Conservation (phyloP, 2,888 invertebrate genomes). For the Limnephilus rhombicus region DNA sequence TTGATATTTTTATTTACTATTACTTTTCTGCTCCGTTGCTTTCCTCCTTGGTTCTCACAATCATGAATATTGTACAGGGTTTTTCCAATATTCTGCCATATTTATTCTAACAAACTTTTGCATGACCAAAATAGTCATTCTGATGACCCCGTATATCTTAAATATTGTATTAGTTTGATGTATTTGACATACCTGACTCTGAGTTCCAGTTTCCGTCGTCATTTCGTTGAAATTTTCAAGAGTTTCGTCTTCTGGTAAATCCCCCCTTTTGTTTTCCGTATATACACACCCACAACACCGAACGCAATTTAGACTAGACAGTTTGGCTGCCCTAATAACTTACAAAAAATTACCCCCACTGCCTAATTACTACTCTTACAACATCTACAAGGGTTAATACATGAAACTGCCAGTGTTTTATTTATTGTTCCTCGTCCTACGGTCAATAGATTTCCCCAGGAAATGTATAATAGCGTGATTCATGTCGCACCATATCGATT, state of each 20-base stretch:
- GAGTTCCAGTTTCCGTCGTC: conserved; percentile 78
- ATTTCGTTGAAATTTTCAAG: conserved; percentile 71
- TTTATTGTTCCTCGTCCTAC: background rate
- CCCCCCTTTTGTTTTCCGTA: conserved; percentile 62
- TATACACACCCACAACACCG: conserved; percentile 74
- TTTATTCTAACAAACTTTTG: background rate
- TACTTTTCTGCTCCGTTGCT: no score
- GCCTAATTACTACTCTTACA: conserved; percentile 24
- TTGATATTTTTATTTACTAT: no score
- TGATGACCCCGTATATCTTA: background rate
- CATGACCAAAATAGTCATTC: background rate
- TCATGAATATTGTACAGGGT: no score
- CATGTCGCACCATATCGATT: conserved; percentile 37
- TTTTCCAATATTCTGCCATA: background rate
- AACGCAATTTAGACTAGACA: conserved; percentile 64
- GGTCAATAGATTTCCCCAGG: background rate
- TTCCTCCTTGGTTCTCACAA: no score
- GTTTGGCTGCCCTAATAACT: conserved; percentile 52
- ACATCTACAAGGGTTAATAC: background rate
- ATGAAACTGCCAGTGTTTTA: background rate
- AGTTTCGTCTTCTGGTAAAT: conserved; percentile 69
- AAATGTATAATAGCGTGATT: conserved; percentile 35
- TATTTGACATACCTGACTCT: conserved; percentile 73
- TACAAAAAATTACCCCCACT: conserved; percentile 23
- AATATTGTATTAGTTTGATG: background rate